Evolutionary conservation across 2,797 vertebrate genomes (phyloP), one percentile per base, ranked within the genome.

Genomic region (Gallinago solitaria): DNA sequence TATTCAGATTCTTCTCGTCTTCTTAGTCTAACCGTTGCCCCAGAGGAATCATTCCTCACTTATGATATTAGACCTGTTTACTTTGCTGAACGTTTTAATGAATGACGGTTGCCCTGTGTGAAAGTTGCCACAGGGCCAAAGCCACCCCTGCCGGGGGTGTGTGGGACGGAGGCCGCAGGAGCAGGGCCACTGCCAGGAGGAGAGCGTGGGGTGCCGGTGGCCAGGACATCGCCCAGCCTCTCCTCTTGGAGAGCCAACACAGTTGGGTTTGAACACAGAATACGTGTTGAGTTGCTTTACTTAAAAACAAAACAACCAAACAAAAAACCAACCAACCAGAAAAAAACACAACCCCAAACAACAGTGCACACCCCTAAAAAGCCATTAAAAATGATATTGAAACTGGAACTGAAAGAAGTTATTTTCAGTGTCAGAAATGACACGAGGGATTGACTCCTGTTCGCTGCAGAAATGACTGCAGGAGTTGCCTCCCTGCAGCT

Each of bases 41-140:
- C 47, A 35, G 35, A 82, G 81, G 82, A 64, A 11, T 76, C 25
- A 18, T 73, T 84, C 43, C 33, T 94, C 2, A 2, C 47, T 87
- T 73, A 14, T 0, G 0, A 68, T 89, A 47, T 84, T 92, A 75
- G 71, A 86, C 11, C 78, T 69, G 63, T 59, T 80, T 80, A 19
- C 93, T 90, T 90, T 0, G 0, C 28, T 41, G 53, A 54, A 65
- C 30, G 17, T 65, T 69, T 80, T 78, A 85, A 47, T 0, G 3
- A 41, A 48, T 82, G 41, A 7, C 0, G 0, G 20, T 35, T 1
- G 9, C 47, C 61, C 24, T 80, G 83, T 63, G 5, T 70, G 64
- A 23, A 70, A 64, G 51, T 15, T 69, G 27, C 85, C 16, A 6
- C 32, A 64, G 50, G 25, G 68, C 91, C 90, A 89, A 35, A 88